Evolutionary conservation across 2,888 invertebrate genomes (phyloP), one percentile per base, ranked within the genome.

Genomic region (Tanypteryx hageni): DNA sequence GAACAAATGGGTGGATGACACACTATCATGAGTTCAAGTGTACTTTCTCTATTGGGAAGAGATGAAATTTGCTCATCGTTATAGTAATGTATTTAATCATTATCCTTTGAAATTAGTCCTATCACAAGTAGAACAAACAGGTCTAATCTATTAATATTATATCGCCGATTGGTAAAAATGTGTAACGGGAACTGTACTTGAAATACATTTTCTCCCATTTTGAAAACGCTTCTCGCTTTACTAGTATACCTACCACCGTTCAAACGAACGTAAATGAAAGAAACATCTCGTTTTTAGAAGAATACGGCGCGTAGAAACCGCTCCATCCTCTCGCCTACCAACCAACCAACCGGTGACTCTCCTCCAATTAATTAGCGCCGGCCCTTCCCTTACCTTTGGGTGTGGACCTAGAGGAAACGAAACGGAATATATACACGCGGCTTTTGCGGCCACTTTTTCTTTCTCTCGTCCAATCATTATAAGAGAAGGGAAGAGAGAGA

Each of bases 351-450:
- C 76, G 76, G 76, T 22, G 76, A 27, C 22, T 22, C 27, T 76
- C 27, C 27, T 76, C 76, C 76, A 76, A 76, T 76, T 76, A 76
- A 76, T 76, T 76, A 76, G 76, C 76, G 76, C 76, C 68, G 18
- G 68, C 68, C 68, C n/a, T 22, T 76, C 22, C 44, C 44, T 76
- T 14, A 76, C 76, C 44, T 44, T 44, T 44, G 27, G 76, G 76
- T 27, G 76, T 76, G 76, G 76, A 27, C 27, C 76, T 27, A n/a
- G 27, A 76, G 7, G 11, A 44, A 44, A 44, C 44, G 44, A 5
- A 76, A 76, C 68, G 68, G 5, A 68, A 22, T 68, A 68, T 76
- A 76, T 27, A 76, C 14, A 22, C 76, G 18, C 76, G 18, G 22
- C 11, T 76, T 76, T 27, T 22, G 22, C 11, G 22, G 76, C 76